These are phyloP conservation scores for Paguma larvata DNA, from an alignment of 2,797 vertebrate genomes.

Conservation along the genomic window DNA sequence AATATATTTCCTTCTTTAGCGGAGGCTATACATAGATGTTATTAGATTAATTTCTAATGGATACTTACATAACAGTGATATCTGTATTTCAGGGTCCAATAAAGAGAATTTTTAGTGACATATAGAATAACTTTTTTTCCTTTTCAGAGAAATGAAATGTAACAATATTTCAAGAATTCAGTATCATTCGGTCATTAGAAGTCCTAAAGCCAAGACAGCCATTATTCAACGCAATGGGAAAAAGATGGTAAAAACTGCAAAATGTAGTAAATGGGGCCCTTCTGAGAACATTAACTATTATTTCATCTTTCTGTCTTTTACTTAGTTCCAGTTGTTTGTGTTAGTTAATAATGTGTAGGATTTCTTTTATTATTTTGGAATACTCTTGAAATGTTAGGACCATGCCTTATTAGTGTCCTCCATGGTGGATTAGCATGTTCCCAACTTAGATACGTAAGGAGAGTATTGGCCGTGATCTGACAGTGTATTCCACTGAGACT, in stretches of 20 bases:
- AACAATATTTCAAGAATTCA: conserved; percentile 67
- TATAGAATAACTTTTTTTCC: conserved; percentile 64
- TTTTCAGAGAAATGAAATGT: conserved; percentile 83
- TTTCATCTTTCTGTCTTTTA: background rate
- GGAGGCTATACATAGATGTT: background rate
- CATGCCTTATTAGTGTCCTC: conserved; percentile 29
- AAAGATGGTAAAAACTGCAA: conserved; percentile 83
- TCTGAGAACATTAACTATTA: conserved; percentile 11
- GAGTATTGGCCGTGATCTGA: conserved; percentile 2
- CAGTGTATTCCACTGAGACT: background rate
- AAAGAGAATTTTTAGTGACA: conserved; percentile 44
- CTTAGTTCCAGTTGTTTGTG: conserved; percentile 51
- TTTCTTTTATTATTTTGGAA: conserved; percentile 55
- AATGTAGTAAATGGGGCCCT: conserved; percentile 21
- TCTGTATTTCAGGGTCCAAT: conserved; percentile 36
- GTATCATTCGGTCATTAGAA: conserved; percentile 84
- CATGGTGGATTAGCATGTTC: background rate
- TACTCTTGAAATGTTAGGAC: background rate
- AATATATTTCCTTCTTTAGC: background rate
- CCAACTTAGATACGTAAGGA: background rate
- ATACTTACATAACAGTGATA: conserved; percentile 33
- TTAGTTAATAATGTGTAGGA: conserved; percentile 29
- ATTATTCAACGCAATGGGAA: conserved; percentile 73
- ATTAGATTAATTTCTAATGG: conserved; percentile 68
- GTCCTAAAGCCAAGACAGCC: conserved; percentile 84